These are phyloP conservation scores for Oxystoma pomonae DNA, from an alignment of 2,888 invertebrate species.

Conservation along the genomic window DNA sequence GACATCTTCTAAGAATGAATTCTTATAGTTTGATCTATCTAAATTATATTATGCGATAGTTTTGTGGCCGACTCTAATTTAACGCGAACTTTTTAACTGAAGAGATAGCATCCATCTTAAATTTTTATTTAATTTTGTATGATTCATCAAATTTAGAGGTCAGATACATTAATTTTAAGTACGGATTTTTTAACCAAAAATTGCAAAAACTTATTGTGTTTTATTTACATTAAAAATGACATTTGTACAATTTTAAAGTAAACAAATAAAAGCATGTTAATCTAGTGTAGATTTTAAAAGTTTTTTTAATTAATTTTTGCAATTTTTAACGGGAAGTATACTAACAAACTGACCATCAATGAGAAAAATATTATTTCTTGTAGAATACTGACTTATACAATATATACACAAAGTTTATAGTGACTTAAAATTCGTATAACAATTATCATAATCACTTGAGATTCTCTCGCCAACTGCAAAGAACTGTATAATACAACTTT, in stretches of 20 bases:
- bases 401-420: slow-evolving; percentile 41
- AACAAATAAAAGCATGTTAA: not conserved
- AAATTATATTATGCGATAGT: too few relatives aligned
- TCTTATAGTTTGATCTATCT: too few relatives aligned
- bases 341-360: slow-evolving; percentile 22
- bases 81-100: too few relatives aligned
- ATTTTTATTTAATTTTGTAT: not conserved
- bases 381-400: slow-evolving; percentile 47
- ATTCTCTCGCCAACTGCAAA: slow-evolving; percentile 37
- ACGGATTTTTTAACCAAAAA: not conserved
- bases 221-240: not conserved
- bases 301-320: slow-evolving; percentile 17
- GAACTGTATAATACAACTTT: slow-evolving; percentile 37
- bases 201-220: not conserved
- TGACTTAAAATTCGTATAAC: slow-evolving; percentile 49
- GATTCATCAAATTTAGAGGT: not conserved
- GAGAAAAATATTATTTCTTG: slow-evolving; percentile 37
- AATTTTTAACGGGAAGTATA: slow-evolving; percentile 27
- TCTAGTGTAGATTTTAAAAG: not conserved
- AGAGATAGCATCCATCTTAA: too few relatives aligned
- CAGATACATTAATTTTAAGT: not conserved
- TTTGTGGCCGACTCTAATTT: too few relatives aligned
- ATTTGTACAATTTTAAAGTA: not conserved
- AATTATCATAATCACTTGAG: slow-evolving; percentile 48
- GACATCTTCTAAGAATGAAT: too few relatives aligned